Base-by-base conservation (phyloP, 2,888 invertebrate genomes). In the Cancer borealis region DNA sequence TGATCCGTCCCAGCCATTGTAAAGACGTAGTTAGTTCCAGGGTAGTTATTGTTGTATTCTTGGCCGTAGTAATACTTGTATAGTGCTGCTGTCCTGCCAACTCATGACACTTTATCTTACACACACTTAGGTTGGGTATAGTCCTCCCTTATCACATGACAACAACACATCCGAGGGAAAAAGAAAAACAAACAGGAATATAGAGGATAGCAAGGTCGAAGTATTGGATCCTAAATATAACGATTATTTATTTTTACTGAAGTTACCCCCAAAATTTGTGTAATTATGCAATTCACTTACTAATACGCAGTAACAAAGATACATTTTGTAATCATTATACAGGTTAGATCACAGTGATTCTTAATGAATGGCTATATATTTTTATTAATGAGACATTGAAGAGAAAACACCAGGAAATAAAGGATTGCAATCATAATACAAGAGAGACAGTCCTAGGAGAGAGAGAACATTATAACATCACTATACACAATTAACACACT, bases 1-100 rank as follows among this genome's bases (percentile, higher is more conserved):
- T 95, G 93, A 73, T 95, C 95, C 26, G 84, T 91, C 21, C 46
- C 93, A 46, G 87, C 93, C 92, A 92, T 94, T 21, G n/a, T 92
- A 21, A 8, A 60, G 21, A 39, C 39, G 39, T 12, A 17, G 46
- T n/a, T 88, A 30, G 0, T 0, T 60, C 60, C n/a, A 10, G 49
- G 30, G 4, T 6, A 21, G 3, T n/a, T 26, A 66, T 8, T 49
- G 6, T 6, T 3, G 39, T 21, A n/a, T 46, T 87, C 12, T 10
- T 66, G 6, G n/a, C 14, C 45, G 6, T 30, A 46, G 17, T 87
- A 49, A 39, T 87, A 3, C 54, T 39, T 26, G 4, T 39, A 30
- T 54, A 17, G 4, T 8, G 4, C 90, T 17, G n/a, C 3, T 46
- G 14, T n/a, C 73, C 39, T 12, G n/a, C 26, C n/a, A 73, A 92